Conservation (phyloP, 2,113 vertebrate genomes). For the Urocynchramus pylzowi region DNA sequence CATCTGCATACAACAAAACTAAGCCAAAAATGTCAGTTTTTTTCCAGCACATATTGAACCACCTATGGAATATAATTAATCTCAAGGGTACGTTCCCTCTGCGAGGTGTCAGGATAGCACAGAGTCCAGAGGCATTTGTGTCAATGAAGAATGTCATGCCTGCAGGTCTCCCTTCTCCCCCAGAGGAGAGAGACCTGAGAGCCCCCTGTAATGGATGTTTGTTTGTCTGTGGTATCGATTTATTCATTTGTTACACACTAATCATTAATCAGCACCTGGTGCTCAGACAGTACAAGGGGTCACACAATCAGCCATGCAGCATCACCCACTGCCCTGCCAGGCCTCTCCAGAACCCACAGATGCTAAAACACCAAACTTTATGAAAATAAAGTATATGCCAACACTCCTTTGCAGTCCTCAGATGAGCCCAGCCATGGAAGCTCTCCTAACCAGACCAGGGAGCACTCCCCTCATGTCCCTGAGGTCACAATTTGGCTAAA, state of each 20-base stretch:
- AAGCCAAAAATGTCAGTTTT: not conserved
- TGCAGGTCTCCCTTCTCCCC: not conserved
- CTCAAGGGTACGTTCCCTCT: not conserved
- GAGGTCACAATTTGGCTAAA: conserved; percentile 3
- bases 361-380: not conserved
- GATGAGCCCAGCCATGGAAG: not conserved
- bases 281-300: not conserved
- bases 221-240: not conserved
- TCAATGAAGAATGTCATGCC: not conserved
- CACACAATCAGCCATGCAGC: not conserved
- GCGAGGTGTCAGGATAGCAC: not conserved
- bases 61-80: not conserved
- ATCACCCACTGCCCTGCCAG: not conserved
- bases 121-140: not conserved
- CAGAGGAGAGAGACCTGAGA: not conserved
- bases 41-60: not conserved
- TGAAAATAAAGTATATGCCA: not conserved
- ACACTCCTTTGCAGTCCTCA: not conserved
- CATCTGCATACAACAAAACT: not conserved
- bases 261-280: not conserved
- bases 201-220: not conserved
- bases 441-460: not conserved
- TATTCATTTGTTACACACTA: not conserved
- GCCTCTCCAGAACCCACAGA: not conserved
- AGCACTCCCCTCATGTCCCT: not conserved